Conservation (phyloP, 2,113 vertebrate species). For the Tyto alba region DNA sequence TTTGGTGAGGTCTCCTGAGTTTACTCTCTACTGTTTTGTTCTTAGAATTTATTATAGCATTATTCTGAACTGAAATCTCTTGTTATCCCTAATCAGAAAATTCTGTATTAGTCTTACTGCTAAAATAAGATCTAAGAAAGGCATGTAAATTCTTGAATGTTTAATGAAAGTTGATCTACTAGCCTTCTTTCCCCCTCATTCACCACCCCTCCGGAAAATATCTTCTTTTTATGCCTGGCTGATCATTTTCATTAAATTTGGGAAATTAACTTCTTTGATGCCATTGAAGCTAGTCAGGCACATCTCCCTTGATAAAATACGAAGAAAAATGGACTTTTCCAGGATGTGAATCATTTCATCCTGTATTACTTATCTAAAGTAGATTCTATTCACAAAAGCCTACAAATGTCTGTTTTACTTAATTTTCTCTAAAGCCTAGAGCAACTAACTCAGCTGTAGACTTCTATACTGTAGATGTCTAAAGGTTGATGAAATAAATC, state of each 20-base stretch:
- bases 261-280: not conserved
- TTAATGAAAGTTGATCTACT: not conserved
- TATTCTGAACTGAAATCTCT: not conserved
- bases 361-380: not conserved
- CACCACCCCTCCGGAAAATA: not conserved
- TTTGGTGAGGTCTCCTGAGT: not conserved
- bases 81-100: not conserved
- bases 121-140: not conserved
- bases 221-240: not conserved
- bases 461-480: not conserved
- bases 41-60: not conserved
- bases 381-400: not conserved
- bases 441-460: not conserved
- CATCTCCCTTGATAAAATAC: not conserved
- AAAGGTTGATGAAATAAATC: not conserved
- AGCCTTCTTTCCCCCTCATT: not conserved
- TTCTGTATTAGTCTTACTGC: not conserved
- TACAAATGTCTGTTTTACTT: not conserved
- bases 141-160: not conserved
- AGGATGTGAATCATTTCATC: not conserved
- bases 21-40: not conserved
- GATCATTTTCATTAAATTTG: not conserved
- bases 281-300: not conserved
- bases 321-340: not conserved
- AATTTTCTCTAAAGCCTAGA: not conserved